A percentile compares a stretch with the other conserved stretches of the same genome.
Evolutionary conservation across 2,888 invertebrate species (phyloP).

Genomic region (Drosophila bunnanda): DNA sequence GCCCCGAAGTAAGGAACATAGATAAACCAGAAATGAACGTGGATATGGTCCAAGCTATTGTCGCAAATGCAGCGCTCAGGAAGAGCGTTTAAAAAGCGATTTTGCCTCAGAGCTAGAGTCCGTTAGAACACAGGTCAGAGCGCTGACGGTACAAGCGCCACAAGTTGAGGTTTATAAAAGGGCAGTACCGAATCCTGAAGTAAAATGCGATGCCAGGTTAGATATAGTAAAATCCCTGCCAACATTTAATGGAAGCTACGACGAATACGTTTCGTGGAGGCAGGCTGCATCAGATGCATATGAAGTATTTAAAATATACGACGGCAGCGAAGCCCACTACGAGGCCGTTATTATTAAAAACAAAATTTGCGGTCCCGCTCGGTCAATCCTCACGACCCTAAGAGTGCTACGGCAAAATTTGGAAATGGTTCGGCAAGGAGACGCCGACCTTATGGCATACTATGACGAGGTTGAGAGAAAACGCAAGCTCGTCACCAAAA

Average conservation of each 20-base stretch:
- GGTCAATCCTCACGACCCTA: too few species aligned
- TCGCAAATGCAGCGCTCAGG: constrained; percentile 1
- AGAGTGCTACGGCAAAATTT: too few species aligned
- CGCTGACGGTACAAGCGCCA: not conserved
- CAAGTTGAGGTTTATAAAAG: not conserved
- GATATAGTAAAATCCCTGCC: not conserved
- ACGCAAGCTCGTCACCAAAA: too few species aligned
- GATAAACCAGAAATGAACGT: not conserved
- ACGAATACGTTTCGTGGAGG: too few species aligned
- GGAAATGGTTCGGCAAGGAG: too few species aligned
- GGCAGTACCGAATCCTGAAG: not conserved
- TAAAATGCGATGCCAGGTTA: constrained; percentile 2
- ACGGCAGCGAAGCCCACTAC: not conserved
- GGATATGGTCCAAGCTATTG: constrained; percentile 1
- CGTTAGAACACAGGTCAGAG: not conserved
- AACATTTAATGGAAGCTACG: not conserved
- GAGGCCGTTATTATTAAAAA: too few species aligned
- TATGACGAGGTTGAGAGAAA: too few species aligned
- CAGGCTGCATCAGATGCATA: too few species aligned
- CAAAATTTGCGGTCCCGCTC: too few species aligned
- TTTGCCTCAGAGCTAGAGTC: not conserved
- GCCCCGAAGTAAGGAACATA: not conserved
- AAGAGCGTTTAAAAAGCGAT: not conserved
- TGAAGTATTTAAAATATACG: not conserved
- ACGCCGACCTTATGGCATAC: too few species aligned